Percentiles rank a stretch among this genome's conserved stretches.
Conservation (phyloP, 1,140 invertebrate genomes). For the Macrocentrus cingulum region DNA sequence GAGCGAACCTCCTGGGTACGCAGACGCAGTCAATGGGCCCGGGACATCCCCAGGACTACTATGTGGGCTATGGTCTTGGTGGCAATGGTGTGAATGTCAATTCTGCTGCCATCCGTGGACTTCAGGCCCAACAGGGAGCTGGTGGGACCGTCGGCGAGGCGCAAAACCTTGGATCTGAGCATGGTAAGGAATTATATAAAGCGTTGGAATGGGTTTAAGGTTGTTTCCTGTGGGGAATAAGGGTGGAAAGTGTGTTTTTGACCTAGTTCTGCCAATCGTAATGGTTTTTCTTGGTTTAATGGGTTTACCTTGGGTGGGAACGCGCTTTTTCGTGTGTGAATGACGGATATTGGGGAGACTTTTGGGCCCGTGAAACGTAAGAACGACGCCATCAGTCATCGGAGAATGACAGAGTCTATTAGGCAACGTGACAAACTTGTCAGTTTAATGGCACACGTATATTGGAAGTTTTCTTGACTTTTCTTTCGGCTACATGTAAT, state of each 20-base stretch:
- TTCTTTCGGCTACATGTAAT: too few relatives aligned
- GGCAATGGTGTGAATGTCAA: constrained; percentile 35
- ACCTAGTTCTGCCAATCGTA: too few relatives aligned
- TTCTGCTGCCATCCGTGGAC: constrained; percentile 36
- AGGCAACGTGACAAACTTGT: constrained; percentile 36
- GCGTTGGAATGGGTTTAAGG: too few relatives aligned
- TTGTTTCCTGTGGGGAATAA: background rate
- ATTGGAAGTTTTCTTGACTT: too few relatives aligned
- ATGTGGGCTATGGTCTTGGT: constrained; percentile 45
- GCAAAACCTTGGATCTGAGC: constrained; percentile 45
- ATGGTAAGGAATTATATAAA: constrained; percentile 38
- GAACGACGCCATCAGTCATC: constrained; percentile 18
- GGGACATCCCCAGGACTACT: constrained; percentile 49
- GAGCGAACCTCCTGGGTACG: constrained; percentile 21
- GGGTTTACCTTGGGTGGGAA: background rate
- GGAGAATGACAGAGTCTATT: constrained; percentile 41
- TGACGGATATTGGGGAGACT: background rate
- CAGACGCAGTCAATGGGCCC: constrained; percentile 21
- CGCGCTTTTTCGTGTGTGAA: background rate
- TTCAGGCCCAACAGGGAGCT: constrained; percentile 40
- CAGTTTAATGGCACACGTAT: too few relatives aligned
- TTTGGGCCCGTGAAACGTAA: constrained; percentile 25
- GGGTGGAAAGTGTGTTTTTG: background rate
- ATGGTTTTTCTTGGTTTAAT: background rate
- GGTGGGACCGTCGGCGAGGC: constrained; percentile 40